Evolutionary conservation across 2,888 invertebrate genomes (phyloP), one percentile per base, ranked within the genome.

Genomic region (Callosobruchus maculatus): DNA sequence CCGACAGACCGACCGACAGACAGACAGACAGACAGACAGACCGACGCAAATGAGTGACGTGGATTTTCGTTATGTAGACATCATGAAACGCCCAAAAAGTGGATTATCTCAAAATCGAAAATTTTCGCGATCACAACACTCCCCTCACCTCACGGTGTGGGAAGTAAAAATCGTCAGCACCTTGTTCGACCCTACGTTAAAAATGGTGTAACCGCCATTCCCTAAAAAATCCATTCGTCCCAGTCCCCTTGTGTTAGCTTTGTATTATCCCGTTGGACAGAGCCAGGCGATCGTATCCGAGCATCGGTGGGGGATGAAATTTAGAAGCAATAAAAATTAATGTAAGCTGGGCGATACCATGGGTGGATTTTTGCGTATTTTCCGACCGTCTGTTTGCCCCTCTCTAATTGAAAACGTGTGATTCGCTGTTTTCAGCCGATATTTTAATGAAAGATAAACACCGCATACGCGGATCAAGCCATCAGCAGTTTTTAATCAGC

Each of bases 391-490:
- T 68, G 68, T 68, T 68, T 68, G 68, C 68, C 21, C 68, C 21
- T 76, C 76, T 74, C 74, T 78, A 79, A 86, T 87, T 86, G 87
- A 81, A 87, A 86, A 86, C 87, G 86, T 87, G 87, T 84, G 85
- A 82, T 83, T 82, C 80, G 81, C 80, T 84, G 82, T 84, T 85
- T 86, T 85, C 83, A 81, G 80, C 83, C 84, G 83, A 82, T 84
- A 84, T 86, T 86, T 85, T 85, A 86, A 86, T 86, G 85, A 84
- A 86, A 86, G 81, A 84, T 84, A 85, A 86, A 86, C 86, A 86
- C 71, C 80, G 82, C 82, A 80, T 81, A 82, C 78, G 80, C 80
- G 78, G 68, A 21, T 49, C 13, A 49, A 49, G 1, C 49, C 49
- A 13, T 49, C 49, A 49, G 78, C 49, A 49, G 49, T 49, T 49